Base-by-base conservation (phyloP, 2,888 invertebrate genomes). In the Pseudococcus viburni region DNA sequence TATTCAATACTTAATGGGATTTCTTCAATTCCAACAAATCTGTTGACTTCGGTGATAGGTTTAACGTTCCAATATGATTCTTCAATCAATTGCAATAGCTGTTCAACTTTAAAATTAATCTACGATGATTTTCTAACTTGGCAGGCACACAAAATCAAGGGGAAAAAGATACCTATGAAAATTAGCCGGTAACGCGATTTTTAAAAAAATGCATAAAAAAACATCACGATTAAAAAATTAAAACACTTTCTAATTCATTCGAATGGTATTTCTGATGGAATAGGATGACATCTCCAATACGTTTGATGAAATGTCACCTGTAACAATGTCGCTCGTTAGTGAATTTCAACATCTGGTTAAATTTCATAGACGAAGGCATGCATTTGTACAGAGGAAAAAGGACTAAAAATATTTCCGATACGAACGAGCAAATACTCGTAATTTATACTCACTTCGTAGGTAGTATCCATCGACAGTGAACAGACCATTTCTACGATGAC, bases 271-370 rank as follows among this genome's bases (percentile, higher is more conserved):
- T 19, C 15, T 19, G 86, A n/a, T 68, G 86, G 64, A 73, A n/a
- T 86, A 68, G 73, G 48, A 86, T 86, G 86, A 46, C 64, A 86
- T 68, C 86, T 86, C 86, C 86, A 73, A 86, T 86, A 64, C 73
- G 26, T 68, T 33, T 42, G 73, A 42, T 46, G 86, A 46, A 64
- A 64, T 85, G 64, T 86, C 68, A 86, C 86, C 86, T 86, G 86
- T 77, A 86, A 86, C 73, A 86, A 86, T 48, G 73, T 86, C 17
- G 22, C 73, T 77, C 15, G 73, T 86, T 86, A 86, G 86, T 48
- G 68, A 12, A 26, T 15, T 73, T 26, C 11, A 46, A 46, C 12
- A 77, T 48, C 17, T 19, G 9, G 48, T 19, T 48, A 26, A 26
- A 86, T 19, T 59, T 39, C 39, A 6, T 6, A 17, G 19, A 42